Conservation (phyloP, 2,113 vertebrate genomes). For the Greenwoodochromis staneri region DNA sequence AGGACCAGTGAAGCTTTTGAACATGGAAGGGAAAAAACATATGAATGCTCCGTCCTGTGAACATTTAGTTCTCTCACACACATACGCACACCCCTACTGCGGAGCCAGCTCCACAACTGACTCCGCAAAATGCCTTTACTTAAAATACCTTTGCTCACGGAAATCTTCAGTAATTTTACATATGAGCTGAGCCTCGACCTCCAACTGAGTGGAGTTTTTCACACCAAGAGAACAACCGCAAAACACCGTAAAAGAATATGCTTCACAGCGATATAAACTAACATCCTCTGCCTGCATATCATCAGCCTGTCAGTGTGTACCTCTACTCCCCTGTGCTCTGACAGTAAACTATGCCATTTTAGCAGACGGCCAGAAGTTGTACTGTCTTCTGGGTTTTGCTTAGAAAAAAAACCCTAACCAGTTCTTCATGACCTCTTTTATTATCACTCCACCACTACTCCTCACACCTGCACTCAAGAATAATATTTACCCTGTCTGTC, state of each 20-base stretch:
- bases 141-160: not conserved
- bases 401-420: not conserved
- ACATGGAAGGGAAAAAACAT: not conserved
- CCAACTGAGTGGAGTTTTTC: not conserved
- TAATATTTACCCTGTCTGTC: conserved; percentile 60
- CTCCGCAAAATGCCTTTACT: not conserved
- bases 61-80: not conserved
- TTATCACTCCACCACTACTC: conserved; percentile 50
- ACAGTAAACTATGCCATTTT: not conserved
- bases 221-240: not conserved
- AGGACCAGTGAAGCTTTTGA: not conserved
- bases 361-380: not conserved
- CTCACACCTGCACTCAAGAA: conserved; percentile 55
- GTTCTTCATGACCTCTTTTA: conserved; percentile 22
- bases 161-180: not conserved
- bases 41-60: not conserved
- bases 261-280: conserved; percentile 6
- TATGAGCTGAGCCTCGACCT: not conserved
- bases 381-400: not conserved
- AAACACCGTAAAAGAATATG: conserved; percentile 27
- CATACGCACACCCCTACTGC: not conserved
- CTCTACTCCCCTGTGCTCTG: conserved; percentile 11
- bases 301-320: conserved; percentile 25
- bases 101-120: not conserved
- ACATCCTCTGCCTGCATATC: conserved; percentile 24